Percentiles rank a stretch among this genome's conserved stretches.
These are phyloP conservation scores for Leptobrachium leishanense DNA, from an alignment of 2,113 vertebrate species.

Conservation along the genomic window DNA sequence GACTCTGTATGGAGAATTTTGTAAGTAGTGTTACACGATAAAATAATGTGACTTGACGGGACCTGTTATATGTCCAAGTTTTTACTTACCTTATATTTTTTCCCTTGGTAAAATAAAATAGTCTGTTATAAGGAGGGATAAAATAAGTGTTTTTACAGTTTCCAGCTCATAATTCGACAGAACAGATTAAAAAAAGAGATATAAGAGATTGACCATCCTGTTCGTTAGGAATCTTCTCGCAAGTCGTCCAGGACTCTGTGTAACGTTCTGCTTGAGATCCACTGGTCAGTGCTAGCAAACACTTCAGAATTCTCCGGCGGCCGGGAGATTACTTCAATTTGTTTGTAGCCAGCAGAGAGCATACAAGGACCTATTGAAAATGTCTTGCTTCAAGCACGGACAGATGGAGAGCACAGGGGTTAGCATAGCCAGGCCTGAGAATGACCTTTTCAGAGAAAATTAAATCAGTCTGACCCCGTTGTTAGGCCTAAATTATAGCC, in stretches of 20 bases:
- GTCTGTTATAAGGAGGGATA: too few species aligned
- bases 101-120: too few species aligned
- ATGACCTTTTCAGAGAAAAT: slow-evolving; percentile 65
- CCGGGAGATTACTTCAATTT: slow-evolving; percentile 60
- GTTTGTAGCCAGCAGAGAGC: slow-evolving; percentile 60
- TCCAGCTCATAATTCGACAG: slow-evolving; percentile 8
- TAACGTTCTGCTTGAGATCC: slow-evolving; percentile 48
- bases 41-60: too few species aligned
- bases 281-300: slow-evolving; percentile 39
- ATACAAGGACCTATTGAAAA: slow-evolving; percentile 69
- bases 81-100: too few species aligned
- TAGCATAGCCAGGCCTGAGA: slow-evolving; percentile 63
- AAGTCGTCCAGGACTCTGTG: slow-evolving; percentile 51
- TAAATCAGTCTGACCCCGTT: slow-evolving; percentile 63
- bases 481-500: slow-evolving; percentile 64
- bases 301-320: slow-evolving; percentile 34
- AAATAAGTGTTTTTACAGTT: too few species aligned
- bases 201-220: slow-evolving; percentile 12
- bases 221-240: slow-evolving; percentile 26
- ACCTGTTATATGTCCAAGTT: too few species aligned
- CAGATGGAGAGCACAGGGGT: slow-evolving; percentile 62
- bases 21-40: too few species aligned
- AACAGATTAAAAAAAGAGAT: slow-evolving; percentile 27
- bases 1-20: too few species aligned
- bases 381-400: slow-evolving; percentile 60